A percentile compares a stretch with the other conserved stretches of the same genome.
Evolutionary conservation across 2,797 vertebrate genomes (phyloP).

Genomic region (Chaunax sp.): DNA sequence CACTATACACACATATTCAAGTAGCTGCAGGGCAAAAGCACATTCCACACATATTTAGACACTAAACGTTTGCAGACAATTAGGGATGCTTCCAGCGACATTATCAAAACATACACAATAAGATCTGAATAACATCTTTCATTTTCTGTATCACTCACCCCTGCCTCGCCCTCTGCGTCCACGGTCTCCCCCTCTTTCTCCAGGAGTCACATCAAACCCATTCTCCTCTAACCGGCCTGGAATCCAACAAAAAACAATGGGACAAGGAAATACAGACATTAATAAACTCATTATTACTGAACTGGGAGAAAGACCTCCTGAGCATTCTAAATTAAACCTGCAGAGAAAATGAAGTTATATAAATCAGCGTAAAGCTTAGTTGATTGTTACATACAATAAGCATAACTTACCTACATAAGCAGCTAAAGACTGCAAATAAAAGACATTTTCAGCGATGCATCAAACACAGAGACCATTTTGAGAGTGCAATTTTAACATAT

Average conservation of each 20-base stretch:
- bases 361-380: neutral
- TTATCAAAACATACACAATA: constrained; percentile 12
- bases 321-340: neutral
- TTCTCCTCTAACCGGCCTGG: constrained; percentile 93
- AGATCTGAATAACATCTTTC: neutral
- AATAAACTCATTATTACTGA: neutral
- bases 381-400: neutral
- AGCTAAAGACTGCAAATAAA: too few species aligned
- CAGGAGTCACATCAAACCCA: constrained; percentile 89
- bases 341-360: neutral
- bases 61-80: too few species aligned
- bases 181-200: constrained; percentile 89
- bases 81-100: neutral
- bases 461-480: neutral
- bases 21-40: constrained; percentile 55
- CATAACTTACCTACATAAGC: too few species aligned
- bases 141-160: constrained; percentile 81
- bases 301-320: neutral
- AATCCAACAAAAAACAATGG: constrained; percentile 8
- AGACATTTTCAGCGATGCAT: neutral
- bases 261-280: neutral
- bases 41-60: constrained; percentile 52
- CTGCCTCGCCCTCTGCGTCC: constrained; percentile 90
- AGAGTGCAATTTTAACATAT: neutral
- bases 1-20: neutral